These are phyloP conservation scores for Achlya flavicornis DNA, from an alignment of 2,888 invertebrate genomes.

Conservation along the genomic window DNA sequence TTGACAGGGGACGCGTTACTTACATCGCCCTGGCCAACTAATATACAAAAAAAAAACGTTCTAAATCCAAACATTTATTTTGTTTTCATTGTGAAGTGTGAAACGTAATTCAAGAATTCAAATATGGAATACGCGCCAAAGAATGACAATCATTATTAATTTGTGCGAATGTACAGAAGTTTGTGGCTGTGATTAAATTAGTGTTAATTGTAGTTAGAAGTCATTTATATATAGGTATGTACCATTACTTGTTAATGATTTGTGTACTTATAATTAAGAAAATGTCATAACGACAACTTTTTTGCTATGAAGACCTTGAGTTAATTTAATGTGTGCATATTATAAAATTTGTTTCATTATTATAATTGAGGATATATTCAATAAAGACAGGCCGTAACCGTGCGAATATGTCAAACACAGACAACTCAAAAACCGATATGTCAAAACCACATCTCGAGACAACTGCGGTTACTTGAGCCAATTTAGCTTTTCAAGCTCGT, in stretches of 20 bases:
- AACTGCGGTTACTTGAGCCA: constrained; percentile 76
- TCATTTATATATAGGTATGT: constrained; percentile 27
- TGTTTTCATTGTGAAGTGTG: constrained; percentile 20
- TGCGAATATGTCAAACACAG: constrained; percentile 25
- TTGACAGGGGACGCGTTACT: constrained; percentile 62
- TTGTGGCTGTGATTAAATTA: constrained; percentile 32
- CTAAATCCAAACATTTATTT: constrained; percentile 14
- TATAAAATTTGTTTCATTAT: background rate
- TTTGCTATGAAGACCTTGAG: background rate
- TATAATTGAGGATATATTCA: constrained; percentile 3
- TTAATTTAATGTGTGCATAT: background rate
- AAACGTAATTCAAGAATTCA: constrained; percentile 17
- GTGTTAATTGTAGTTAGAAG: constrained; percentile 30
- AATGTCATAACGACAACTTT: background rate
- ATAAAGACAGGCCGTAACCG: background rate
- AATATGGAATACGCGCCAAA: constrained; percentile 37
- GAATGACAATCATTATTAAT: constrained; percentile 20
- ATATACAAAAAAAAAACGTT: constrained; percentile 29
- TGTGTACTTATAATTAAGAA: too few relatives aligned
- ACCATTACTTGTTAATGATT: too few relatives aligned
- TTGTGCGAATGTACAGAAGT: constrained; percentile 19
- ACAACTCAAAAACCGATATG: constrained; percentile 50
- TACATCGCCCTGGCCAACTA: constrained; percentile 43
- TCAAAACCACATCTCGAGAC: constrained; percentile 66
- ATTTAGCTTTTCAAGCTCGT: constrained; percentile 62